Conservation (phyloP, 2,113 vertebrate species). For the Tylochromis polylepis region DNA sequence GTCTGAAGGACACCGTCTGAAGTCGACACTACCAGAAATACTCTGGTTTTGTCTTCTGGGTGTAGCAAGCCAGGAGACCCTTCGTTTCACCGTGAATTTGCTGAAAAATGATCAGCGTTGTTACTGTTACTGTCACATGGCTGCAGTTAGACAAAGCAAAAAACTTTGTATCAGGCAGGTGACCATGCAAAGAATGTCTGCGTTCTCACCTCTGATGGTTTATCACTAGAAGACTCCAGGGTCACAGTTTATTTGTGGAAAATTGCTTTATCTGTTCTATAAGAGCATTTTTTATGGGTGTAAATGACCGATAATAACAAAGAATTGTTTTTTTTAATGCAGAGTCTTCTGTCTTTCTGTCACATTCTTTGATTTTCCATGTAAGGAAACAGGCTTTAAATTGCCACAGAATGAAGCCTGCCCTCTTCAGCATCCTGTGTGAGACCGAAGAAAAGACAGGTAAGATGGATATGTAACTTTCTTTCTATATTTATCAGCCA, state of each 20-base stretch:
- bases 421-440: conserved; percentile 79
- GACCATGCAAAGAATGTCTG: background rate
- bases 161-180: background rate
- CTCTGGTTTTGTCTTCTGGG: background rate
- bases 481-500: background rate
- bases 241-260: background rate
- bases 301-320: background rate
- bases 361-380: background rate
- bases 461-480: background rate
- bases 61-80: background rate
- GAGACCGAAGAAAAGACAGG: conserved; percentile 67
- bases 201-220: background rate
- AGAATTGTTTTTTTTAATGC: background rate
- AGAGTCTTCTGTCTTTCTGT: background rate
- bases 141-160: background rate
- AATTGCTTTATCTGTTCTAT: background rate
- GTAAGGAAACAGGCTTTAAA: conserved; percentile 77
- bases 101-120: background rate
- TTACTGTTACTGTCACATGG: background rate
- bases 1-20: background rate
- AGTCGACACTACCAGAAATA: background rate
- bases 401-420: conserved; percentile 79
- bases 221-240: background rate
- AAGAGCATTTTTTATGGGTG: background rate
- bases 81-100: background rate